Evolutionary conservation across 2,797 vertebrate genomes (phyloP).

Genomic region (Amblyraja radiata): DNA sequence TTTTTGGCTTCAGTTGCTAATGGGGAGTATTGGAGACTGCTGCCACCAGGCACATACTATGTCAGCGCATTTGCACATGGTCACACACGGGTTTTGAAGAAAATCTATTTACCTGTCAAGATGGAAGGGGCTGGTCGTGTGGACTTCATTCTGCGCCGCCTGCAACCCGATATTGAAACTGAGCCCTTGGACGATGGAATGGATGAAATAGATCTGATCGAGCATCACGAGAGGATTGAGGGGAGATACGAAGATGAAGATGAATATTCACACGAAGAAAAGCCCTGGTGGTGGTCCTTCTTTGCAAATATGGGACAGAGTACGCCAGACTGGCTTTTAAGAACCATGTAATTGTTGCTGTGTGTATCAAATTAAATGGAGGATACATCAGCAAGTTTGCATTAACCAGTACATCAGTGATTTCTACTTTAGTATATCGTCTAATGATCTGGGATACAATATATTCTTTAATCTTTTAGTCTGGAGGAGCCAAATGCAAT

Average conservation of each 20-base stretch:
- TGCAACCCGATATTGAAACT: constrained; percentile 56
- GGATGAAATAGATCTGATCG: constrained; percentile 65
- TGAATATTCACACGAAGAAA: constrained; percentile 53
- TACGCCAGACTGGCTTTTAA: constrained; percentile 83
- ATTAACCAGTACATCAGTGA: background rate
- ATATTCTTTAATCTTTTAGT: constrained; percentile 14
- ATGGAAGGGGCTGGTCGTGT: constrained; percentile 74
- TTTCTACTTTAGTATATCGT: background rate
- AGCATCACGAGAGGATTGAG: constrained; percentile 40
- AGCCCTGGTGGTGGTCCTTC: constrained; percentile 97
- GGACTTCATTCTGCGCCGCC: constrained; percentile 74
- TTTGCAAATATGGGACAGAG: constrained; percentile 74
- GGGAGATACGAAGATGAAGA: constrained; percentile 47
- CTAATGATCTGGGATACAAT: background rate
- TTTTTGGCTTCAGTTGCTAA: constrained; percentile 64
- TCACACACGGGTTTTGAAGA: constrained; percentile 75
- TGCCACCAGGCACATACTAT: constrained; percentile 76
- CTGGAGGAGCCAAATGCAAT: background rate
- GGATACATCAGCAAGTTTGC: background rate
- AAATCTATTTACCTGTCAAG: constrained; percentile 70
- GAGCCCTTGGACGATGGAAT: constrained; percentile 71
- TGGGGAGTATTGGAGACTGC: constrained; percentile 89
- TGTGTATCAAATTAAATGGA: background rate
- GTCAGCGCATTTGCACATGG: constrained; percentile 76
- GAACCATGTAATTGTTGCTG: constrained; percentile 54